A percentile compares a stretch with the other conserved stretches of the same genome.
These are phyloP conservation scores for Megalonaias nervosa DNA, from an alignment of 1,140 invertebrate species.

Conservation along the genomic window DNA sequence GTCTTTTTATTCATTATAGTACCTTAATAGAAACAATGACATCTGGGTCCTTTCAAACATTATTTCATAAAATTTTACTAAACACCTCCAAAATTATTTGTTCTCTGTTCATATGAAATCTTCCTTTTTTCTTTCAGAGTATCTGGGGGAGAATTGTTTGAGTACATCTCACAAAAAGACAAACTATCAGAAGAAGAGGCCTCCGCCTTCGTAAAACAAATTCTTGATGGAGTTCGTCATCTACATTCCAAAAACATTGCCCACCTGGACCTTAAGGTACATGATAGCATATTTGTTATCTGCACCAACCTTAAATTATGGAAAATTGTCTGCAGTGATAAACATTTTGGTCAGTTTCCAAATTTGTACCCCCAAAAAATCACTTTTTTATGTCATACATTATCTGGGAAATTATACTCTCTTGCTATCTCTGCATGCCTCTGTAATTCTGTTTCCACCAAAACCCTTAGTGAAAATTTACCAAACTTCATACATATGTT, in stretches of 20 bases:
- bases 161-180: conserved; percentile 75
- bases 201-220: conserved; percentile 74
- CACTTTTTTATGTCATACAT: too few relatives aligned
- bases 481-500: too few relatives aligned
- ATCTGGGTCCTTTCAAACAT: not conserved
- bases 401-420: too few relatives aligned
- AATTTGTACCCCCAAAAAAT: too few relatives aligned
- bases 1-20: not conserved
- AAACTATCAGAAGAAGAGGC: conserved; percentile 75
- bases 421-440: too few relatives aligned
- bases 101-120: not conserved
- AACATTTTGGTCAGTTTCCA: too few relatives aligned
- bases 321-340: too few relatives aligned
- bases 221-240: conserved; percentile 74
- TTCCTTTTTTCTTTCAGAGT: conserved; percentile 68
- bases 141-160: conserved; percentile 76
- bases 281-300: not conserved
- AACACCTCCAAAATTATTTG: not conserved
- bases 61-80: not conserved
- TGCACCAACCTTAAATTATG: too few relatives aligned
- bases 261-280: conserved; percentile 75
- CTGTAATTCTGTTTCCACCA: too few relatives aligned
- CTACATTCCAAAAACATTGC: conserved; percentile 74
- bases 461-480: too few relatives aligned
- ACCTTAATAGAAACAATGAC: not conserved